Conservation (phyloP, 2,113 vertebrate genomes). For the Aegotheles bennettii region DNA sequence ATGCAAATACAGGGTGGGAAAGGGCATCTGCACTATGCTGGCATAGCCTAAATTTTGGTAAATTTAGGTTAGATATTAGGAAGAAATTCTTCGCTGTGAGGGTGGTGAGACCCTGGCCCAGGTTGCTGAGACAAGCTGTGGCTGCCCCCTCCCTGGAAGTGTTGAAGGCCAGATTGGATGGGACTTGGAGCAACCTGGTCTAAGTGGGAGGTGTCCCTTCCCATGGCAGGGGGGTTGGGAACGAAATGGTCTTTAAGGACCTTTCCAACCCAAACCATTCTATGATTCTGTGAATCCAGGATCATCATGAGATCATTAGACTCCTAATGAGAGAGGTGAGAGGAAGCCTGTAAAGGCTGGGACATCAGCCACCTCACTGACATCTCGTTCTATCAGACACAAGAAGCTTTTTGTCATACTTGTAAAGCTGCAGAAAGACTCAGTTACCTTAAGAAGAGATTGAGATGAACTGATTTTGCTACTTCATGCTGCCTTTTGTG, state of each 20-base stretch:
- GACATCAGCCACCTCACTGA: accelerated
- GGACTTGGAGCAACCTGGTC: too few relatives aligned
- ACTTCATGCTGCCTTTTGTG: accelerated
- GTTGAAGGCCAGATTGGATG: too few relatives aligned
- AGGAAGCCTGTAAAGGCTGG: not conserved
- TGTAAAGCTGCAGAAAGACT: not conserved
- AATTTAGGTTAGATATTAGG: too few relatives aligned
- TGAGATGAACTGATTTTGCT: not conserved
- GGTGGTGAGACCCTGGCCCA: too few relatives aligned
- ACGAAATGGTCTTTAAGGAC: too few relatives aligned
- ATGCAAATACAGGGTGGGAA: not conserved
- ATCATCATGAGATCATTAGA: not conserved
- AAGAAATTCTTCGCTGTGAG: too few relatives aligned
- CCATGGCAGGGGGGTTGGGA: too few relatives aligned
- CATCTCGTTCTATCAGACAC: not conserved
- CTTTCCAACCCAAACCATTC: too few relatives aligned
- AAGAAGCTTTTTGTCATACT: not conserved
- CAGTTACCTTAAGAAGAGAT: not conserved
- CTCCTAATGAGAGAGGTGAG: not conserved
- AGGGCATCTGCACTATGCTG: not conserved
- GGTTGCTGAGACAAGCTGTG: too few relatives aligned
- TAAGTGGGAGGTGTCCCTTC: too few relatives aligned
- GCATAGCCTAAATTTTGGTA: not conserved
- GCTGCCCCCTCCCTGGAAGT: too few relatives aligned
- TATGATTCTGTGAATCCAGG: too few relatives aligned